Base-by-base conservation (phyloP, 2,113 vertebrate species). In the Blennius ocellaris region DNA sequence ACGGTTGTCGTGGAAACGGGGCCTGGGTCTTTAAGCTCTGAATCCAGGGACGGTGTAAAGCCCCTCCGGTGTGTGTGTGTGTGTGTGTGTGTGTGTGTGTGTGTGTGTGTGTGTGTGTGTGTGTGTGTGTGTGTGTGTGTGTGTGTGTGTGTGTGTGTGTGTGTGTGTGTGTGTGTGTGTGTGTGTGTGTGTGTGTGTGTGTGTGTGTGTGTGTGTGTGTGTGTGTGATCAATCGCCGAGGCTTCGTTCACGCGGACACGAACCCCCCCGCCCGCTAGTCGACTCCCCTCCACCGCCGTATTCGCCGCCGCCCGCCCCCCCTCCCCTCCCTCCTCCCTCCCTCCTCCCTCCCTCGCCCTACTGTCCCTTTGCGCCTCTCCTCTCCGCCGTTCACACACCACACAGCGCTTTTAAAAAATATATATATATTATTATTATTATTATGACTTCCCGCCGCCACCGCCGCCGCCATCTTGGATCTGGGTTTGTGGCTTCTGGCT, bases 341-440 rank as follows among this genome's bases (percentile, higher is more conserved):
- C 21, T 21, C 49, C 73, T 39, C 17, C 37, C 5, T 12, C 45
- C 53, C 15, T 49, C 44, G 1, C 56, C 83, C 51, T 44, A n/a
- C 77, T 79, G 63, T 78, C 80, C 77, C 76, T 65, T 16, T 89
- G 83, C 87, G 82, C 89, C 88, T 91, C 70, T 86, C 64, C 80
- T 82, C 67, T 86, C 89, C 89, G 90, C 92, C 93, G 90, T 86
- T 81, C 81, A 91, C 85, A 66, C 81, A 78, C 44, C 14, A 71
- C 66, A 73, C 84, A 73, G 76, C 75, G 87, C 81, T 83, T 83
- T 30, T 30, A 30, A 30, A 30, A 30, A n/a, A n/a, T n/a, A n/a
- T n/a, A n/a, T n/a, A n/a, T n/a, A n/a, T n/a, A n/a, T n/a, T n/a
- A 30, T 30, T 30, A 30, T 30, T 30, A 30, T 30, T 30, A 30